phyloP scores from a whole-genome alignment of 2,888 invertebrate species.

The Cabera pusaria region DNA sequence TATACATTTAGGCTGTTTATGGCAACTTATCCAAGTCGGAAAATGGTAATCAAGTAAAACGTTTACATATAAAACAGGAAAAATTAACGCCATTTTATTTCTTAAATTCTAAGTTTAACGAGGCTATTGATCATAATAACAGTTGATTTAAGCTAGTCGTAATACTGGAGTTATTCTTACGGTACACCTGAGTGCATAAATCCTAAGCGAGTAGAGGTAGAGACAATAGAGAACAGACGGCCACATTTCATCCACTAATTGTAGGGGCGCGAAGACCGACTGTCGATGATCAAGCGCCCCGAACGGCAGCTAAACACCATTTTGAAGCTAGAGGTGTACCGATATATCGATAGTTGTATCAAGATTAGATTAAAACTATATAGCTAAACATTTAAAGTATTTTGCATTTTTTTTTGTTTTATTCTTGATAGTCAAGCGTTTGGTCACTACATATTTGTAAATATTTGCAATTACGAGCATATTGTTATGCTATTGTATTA shows the following conservation, averaged over 20 bases:
- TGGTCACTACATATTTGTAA: too few relatives aligned
- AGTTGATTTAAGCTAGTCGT: too few relatives aligned
- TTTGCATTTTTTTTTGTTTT: too few relatives aligned
- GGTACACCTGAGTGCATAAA: slow-evolving; percentile 34
- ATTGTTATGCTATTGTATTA: too few relatives aligned
- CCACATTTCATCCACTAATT: slow-evolving; percentile 69
- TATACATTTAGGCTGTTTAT: slow-evolving; percentile 32
- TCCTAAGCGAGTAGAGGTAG: slow-evolving; percentile 45
- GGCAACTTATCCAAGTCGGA: slow-evolving; percentile 17
- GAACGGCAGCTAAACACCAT: slow-evolving; percentile 66
- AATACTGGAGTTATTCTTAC: slow-evolving; percentile 17
- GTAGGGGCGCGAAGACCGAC: slow-evolving; percentile 53
- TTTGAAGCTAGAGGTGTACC: slow-evolving; percentile 40
- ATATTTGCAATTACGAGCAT: too few relatives aligned
- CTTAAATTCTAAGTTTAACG: too few relatives aligned
- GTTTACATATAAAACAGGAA: slow-evolving; percentile 4
- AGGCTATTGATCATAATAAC: too few relatives aligned
- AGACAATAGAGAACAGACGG: slow-evolving; percentile 57
- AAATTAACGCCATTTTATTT: neutral
- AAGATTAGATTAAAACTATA: too few relatives aligned
- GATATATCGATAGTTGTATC: slow-evolving; percentile 11
- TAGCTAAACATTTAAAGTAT: too few relatives aligned
- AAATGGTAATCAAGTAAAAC: slow-evolving; percentile 14
- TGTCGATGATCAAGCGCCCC: slow-evolving; percentile 53
- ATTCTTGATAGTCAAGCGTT: too few relatives aligned